Evolutionary conservation across 1,140 invertebrate genomes (phyloP).

Genomic region (Archegozetes longisetosus): DNA sequence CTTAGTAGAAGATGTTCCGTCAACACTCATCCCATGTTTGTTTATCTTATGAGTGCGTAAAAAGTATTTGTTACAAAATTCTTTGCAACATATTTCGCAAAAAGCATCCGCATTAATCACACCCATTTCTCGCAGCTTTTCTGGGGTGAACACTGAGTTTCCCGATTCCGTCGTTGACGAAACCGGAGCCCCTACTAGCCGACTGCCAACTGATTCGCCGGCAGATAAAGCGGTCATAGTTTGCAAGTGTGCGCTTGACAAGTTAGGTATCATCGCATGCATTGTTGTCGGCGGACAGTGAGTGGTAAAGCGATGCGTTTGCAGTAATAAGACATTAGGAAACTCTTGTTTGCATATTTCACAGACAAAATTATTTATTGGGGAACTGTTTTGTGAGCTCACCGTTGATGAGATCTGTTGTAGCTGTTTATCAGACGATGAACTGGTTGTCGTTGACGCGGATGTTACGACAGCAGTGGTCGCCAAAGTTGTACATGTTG

Average conservation of each 20-base stretch:
- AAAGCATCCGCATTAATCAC: constrained; percentile 73
- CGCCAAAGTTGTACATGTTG: constrained; percentile 4
- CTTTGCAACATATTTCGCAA: constrained; percentile 85
- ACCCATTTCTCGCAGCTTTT: constrained; percentile 51
- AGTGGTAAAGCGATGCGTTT: constrained; percentile 17
- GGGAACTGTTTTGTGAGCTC: constrained; percentile 23
- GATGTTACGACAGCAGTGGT: not conserved
- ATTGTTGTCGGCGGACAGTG: constrained; percentile 4
- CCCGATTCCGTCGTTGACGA: constrained; percentile 12
- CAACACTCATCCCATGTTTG: constrained; percentile 34
- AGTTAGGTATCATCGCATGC: constrained; percentile 2
- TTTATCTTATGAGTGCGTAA: constrained; percentile 41
- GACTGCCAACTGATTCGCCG: constrained; percentile 3
- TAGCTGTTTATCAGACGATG: constrained; percentile 9
- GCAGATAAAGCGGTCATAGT: not conserved
- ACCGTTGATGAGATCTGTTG: constrained; percentile 14
- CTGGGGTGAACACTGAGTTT: constrained; percentile 37
- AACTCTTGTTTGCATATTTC: constrained; percentile 95
- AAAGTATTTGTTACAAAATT: constrained; percentile 54
- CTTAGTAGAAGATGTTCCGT: not conserved
- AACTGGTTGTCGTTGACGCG: not conserved
- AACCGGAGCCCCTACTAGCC: not conserved
- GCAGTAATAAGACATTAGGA: constrained; percentile 94
- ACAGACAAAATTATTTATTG: constrained; percentile 21
- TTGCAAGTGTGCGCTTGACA: constrained; percentile 7